Conservation (phyloP, 2,113 vertebrate genomes). For the Struthio camelus region DNA sequence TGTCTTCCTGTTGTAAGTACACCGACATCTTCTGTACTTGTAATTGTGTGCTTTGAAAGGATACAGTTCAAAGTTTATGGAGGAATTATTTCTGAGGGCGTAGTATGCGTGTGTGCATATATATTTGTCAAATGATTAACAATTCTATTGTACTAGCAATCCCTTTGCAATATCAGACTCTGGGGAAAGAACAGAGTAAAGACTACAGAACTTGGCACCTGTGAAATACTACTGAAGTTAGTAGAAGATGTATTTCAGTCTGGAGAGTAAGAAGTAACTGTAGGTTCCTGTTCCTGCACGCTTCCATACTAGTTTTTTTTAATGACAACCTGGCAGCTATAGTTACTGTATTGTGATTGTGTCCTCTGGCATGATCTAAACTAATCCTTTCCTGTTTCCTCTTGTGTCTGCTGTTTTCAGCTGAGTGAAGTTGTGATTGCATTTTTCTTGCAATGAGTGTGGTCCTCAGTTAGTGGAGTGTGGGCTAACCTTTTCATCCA, state of each 20-base stretch:
- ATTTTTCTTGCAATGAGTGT: neutral
- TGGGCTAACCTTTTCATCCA: neutral
- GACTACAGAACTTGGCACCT: neutral
- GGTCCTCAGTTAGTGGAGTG: neutral
- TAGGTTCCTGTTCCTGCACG: neutral
- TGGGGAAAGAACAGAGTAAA: neutral
- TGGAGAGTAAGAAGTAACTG: neutral
- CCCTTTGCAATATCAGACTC: neutral
- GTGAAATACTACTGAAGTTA: neutral
- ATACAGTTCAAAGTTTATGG: neutral
- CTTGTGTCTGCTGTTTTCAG: no score
- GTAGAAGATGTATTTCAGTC: neutral
- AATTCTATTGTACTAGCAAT: no score
- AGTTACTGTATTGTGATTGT: neutral
- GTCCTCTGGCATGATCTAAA: neutral
- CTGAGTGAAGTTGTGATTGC: neutral
- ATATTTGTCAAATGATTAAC: neutral
- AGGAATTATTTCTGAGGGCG: no score
- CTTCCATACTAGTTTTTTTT: neutral
- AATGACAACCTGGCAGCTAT: neutral
- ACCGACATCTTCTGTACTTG: conserved; percentile 28
- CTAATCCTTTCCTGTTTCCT: neutral
- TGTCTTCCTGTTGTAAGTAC: conserved; percentile 34
- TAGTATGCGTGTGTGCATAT: no score
- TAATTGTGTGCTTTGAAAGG: neutral